Base-by-base conservation (phyloP, 1,140 invertebrate species). In the Magallana gigas region DNA sequence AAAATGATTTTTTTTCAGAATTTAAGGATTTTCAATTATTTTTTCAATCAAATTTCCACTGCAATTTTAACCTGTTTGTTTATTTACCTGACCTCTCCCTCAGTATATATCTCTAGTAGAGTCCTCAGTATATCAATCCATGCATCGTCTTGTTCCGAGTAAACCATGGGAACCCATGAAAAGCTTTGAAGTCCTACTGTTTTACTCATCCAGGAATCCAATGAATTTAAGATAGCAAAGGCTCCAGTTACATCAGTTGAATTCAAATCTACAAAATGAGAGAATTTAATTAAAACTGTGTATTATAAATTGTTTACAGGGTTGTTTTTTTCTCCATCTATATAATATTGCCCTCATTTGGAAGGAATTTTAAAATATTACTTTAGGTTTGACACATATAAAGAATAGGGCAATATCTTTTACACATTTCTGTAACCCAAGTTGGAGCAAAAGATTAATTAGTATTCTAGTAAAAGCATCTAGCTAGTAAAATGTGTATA, bases 61-160 rank as follows among this genome's bases (percentile, higher is more conserved):
- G 36, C 36, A 48, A 4, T 48, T 48, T 4, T 5, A 48, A 48
- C 36, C 36, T 48, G 3, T 48, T 48, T 48, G 36, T 5, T 48
- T 48, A 48, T 48, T 29, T 71, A 71, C 68, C 68, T 71, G 68
- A 18, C 6, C 36, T 48, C 29, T 23, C 18, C 18, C 6, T 71
- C 23, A 8, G 36, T 36, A 8, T 36, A 12, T 76, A 76, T 76
- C 23, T 76, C 68, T 29, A 76, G 36, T 12, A 76, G 23, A 29
- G 68, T 76, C 68, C 23, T 36, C 0, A 76, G 36, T 29, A 76
- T 29, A 14, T 76, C 14, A 12, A 76, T 76, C 68, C 68, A 76
- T 76, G 8, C 68, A 76, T 76, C 68, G 48, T 76, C 68, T 76
- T 76, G 68, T 12, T 76, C 68, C 1, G 68, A 76, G 23, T 36